Conservation (phyloP, 2,888 invertebrate genomes). For the Alviniconcha strummeri region DNA sequence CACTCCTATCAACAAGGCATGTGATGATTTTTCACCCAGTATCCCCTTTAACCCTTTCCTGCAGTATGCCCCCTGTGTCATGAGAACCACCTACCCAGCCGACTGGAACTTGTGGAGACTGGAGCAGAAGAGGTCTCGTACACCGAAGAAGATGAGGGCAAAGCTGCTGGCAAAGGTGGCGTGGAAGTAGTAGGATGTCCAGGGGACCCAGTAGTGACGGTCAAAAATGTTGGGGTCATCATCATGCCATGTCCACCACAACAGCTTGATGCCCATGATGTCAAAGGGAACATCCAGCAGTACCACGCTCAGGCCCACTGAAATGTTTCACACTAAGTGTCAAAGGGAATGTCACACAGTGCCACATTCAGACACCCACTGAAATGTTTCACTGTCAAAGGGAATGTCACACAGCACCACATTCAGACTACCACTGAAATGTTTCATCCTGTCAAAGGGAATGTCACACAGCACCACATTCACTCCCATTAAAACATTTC, state of each 20-base stretch:
- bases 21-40: too few relatives aligned
- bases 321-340: neutral
- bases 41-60: too few relatives aligned
- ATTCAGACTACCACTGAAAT: too few relatives aligned
- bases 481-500: conserved; percentile 78
- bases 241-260: conserved; percentile 90
- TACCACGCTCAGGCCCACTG: conserved; percentile 82
- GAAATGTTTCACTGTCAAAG: too few relatives aligned
- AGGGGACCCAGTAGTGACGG: conserved; percentile 88
- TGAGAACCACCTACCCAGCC: conserved; percentile 74
- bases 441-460: conserved; percentile 83
- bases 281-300: conserved; percentile 87
- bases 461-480: conserved; percentile 84
- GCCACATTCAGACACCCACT: too few relatives aligned
- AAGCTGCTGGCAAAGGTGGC: conserved; percentile 84
- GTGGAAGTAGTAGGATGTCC: conserved; percentile 90
- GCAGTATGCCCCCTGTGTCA: too few relatives aligned
- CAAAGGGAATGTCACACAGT: neutral
- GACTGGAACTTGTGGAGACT: conserved; percentile 79
- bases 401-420: neutral
- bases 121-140: conserved; percentile 76
- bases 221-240: conserved; percentile 79
- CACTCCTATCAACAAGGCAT: too few relatives aligned
- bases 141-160: conserved; percentile 80
- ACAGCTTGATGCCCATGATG: conserved; percentile 84